Base-by-base conservation (phyloP, 2,797 vertebrate species). In the Podarcis siculus region DNA sequence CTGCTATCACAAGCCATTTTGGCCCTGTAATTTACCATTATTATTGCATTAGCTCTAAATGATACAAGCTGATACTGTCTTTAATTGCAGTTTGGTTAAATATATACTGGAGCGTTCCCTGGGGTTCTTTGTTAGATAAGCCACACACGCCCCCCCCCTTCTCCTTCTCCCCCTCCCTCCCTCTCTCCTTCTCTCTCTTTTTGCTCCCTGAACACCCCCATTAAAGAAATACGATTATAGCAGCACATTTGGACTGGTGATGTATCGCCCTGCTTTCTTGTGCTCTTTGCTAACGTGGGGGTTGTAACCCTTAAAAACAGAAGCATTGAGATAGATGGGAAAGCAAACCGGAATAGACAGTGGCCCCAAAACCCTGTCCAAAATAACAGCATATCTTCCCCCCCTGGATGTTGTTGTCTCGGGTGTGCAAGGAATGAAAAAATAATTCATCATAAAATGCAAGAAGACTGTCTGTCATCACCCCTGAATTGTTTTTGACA, bases 41-140 rank as follows among this genome's bases (percentile, higher is more conserved):
- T 98, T 98, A 99, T 98, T 99, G 98, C 98, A 99, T 99, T 99
- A 99, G 97, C 97, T 98, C 97, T 99, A 99, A 99, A 99, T 99
- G 98, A 99, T 99, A 99, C 98, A 98, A 98, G 98, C 98, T 99
- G 98, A 99, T 99, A 98, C 97, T 97, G 97, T 98, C 98, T 98
- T 99, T 99, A 99, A 99, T 99, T 99, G 98, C 98, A 98, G 98
- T 97, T 97, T 98, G 98, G 97, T 98, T 99, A 98, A 98, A 98
- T 98, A 98, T 98, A 97, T 98, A 97, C 97, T 96, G 95, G 97
- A 98, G 97, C 92, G 97, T 94, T 98, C 98, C 97, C 98, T 66
- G 19, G 98, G 97, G 98, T 96, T 96, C 97, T 95, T 95, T 95
- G 89, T 95, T 97, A 97, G 97, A 98, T 97, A 98, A 98, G 97